Evolutionary conservation across 2,113 vertebrate species (phyloP).

Genomic region (Noctilio leporinus): DNA sequence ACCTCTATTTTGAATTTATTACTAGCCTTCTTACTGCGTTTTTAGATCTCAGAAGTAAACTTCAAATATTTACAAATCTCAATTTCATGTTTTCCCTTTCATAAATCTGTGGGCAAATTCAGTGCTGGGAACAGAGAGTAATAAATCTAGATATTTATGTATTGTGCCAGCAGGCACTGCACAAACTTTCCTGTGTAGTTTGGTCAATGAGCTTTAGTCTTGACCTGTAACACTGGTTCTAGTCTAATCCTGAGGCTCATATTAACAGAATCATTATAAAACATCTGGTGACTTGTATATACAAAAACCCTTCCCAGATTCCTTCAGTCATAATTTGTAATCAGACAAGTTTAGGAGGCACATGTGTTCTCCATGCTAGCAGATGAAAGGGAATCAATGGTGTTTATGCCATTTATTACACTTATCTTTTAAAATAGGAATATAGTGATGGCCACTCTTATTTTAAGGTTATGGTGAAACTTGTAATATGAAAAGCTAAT

Average conservation of each 20-base stretch:
- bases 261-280: slow-evolving; percentile 66
- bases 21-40: slow-evolving; percentile 60
- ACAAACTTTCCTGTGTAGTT: slow-evolving; percentile 22
- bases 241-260: slow-evolving; percentile 60
- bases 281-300: slow-evolving; percentile 68
- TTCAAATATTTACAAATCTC: slow-evolving; percentile 69
- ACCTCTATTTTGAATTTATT: slow-evolving; percentile 65
- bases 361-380: slow-evolving; percentile 42
- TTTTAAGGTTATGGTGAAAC: neutral
- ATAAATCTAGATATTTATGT: slow-evolving; percentile 71
- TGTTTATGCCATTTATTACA: neutral
- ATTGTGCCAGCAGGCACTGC: slow-evolving; percentile 65
- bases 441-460: neutral
- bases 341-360: slow-evolving; percentile 57
- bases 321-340: slow-evolving; percentile 66
- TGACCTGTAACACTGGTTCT: slow-evolving; percentile 62
- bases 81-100: slow-evolving; percentile 55
- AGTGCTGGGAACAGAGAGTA: slow-evolving; percentile 47
- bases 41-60: slow-evolving; percentile 65
- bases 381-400: neutral
- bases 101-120: slow-evolving; percentile 69
- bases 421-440: neutral
- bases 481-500: neutral
- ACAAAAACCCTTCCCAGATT: slow-evolving; percentile 53
- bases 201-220: slow-evolving; percentile 69